phyloP scores from a whole-genome alignment of 2,113 vertebrate genomes.

The Zeus faber region DNA sequence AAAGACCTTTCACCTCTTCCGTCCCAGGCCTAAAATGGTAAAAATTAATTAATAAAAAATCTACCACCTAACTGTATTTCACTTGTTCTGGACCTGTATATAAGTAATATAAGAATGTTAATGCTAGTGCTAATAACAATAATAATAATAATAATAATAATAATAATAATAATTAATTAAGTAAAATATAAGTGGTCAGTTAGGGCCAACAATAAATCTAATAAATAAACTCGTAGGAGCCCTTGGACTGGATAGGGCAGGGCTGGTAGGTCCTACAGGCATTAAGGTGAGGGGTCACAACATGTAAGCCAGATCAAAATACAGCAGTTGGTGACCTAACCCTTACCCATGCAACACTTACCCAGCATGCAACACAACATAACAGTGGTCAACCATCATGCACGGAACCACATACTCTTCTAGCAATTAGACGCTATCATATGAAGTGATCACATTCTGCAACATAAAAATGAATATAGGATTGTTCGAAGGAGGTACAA shows the following conservation, averaged over 20 bases:
- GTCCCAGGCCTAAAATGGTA: slow-evolving; percentile 16
- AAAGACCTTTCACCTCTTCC: slow-evolving; percentile 55
- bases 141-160: too few relatives aligned
- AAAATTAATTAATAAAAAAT: too few relatives aligned
- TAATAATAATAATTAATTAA: too few relatives aligned
- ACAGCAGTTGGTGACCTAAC: slow-evolving; percentile 27
- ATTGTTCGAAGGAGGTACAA: too few relatives aligned
- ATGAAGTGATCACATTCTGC: neutral
- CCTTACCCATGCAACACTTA: slow-evolving; percentile 54
- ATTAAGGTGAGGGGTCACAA: slow-evolving; percentile 45
- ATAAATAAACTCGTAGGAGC: too few relatives aligned
- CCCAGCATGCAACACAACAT: slow-evolving; percentile 58
- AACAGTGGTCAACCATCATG: slow-evolving; percentile 47
- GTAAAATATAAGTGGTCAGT: neutral
- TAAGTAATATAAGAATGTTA: too few relatives aligned
- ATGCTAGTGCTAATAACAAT: too few relatives aligned
- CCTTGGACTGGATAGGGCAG: slow-evolving; percentile 75
- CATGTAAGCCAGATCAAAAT: slow-evolving; percentile 26
- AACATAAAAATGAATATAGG: neutral
- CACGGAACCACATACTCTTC: slow-evolving; percentile 6
- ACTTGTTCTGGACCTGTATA: too few relatives aligned
- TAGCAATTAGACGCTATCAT: too few relatives aligned
- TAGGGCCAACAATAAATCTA: too few relatives aligned
- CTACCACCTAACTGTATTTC: too few relatives aligned
- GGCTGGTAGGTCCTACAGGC: slow-evolving; percentile 13